These are phyloP conservation scores for Psococerastis gibbosa DNA, from an alignment of 2,888 invertebrate genomes.

Conservation along the genomic window DNA sequence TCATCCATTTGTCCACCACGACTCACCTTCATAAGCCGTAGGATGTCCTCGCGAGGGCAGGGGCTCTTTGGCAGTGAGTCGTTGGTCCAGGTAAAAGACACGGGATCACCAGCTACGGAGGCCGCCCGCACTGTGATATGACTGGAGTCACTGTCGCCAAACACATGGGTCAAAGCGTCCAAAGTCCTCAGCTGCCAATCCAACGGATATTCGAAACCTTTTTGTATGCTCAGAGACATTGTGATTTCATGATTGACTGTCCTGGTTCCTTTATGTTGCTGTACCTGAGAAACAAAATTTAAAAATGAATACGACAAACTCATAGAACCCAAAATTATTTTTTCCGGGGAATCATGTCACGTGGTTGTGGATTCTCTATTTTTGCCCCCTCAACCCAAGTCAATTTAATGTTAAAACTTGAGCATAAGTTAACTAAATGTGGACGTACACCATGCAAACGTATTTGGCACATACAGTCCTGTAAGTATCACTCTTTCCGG, in stretches of 20 bases:
- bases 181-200: constrained; percentile 61
- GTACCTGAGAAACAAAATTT: too few species aligned
- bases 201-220: constrained; percentile 41
- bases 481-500: too few species aligned
- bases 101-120: constrained; percentile 33
- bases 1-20: too few species aligned
- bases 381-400: too few species aligned
- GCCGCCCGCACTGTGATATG: constrained; percentile 50
- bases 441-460: too few species aligned
- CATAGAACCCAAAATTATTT: too few species aligned
- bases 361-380: too few species aligned
- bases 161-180: constrained; percentile 30
- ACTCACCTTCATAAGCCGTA: constrained; percentile 41
- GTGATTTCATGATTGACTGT: constrained; percentile 68
- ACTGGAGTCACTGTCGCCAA: constrained; percentile 31
- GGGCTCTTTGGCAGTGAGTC: constrained; percentile 59
- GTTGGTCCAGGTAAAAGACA: constrained; percentile 66
- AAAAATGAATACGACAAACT: too few species aligned
- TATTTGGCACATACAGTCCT: too few species aligned
- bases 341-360: too few species aligned
- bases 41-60: constrained; percentile 60
- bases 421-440: too few species aligned
- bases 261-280: constrained; percentile 59
- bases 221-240: constrained; percentile 41
- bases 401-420: too few species aligned